A percentile compares a stretch with the other conserved stretches of the same genome.
Evolutionary conservation across 2,113 vertebrate species (phyloP).

Genomic region (Oreochromis niloticus): DNA sequence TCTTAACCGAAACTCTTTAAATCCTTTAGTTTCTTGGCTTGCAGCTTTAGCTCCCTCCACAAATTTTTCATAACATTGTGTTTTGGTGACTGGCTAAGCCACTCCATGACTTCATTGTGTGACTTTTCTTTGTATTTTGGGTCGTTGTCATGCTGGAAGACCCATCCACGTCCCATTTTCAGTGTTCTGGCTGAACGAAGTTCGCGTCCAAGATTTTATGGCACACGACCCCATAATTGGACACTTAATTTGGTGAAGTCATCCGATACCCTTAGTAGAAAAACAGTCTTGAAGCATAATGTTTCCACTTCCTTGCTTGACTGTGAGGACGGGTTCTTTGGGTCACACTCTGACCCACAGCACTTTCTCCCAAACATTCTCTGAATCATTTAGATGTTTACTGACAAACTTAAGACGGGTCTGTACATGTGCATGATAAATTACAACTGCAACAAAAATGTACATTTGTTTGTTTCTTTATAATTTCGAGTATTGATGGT

Average conservation of each 20-base stretch:
- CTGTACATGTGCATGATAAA: neutral
- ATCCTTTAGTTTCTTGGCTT: neutral
- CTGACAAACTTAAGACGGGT: neutral
- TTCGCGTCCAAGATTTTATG: neutral
- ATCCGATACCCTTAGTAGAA: neutral
- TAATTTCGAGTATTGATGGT: neutral
- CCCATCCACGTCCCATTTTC: neutral
- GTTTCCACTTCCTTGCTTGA: neutral
- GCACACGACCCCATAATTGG: neutral
- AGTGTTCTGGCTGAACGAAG: neutral
- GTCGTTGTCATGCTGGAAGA: neutral
- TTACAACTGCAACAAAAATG: neutral
- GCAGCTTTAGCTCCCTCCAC: neutral
- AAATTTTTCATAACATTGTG: neutral
- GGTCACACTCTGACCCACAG: neutral
- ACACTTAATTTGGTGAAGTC: neutral
- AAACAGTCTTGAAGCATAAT: neutral
- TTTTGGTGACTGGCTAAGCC: neutral
- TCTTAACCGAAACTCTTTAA: neutral
- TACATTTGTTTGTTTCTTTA: neutral
- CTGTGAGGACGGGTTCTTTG: neutral
- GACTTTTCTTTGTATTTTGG: neutral
- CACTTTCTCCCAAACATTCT: neutral
- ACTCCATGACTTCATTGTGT: neutral
- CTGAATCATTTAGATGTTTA: neutral